phyloP scores from a whole-genome alignment of 2,888 invertebrate genomes.

The Steinernema carpocapsae region DNA sequence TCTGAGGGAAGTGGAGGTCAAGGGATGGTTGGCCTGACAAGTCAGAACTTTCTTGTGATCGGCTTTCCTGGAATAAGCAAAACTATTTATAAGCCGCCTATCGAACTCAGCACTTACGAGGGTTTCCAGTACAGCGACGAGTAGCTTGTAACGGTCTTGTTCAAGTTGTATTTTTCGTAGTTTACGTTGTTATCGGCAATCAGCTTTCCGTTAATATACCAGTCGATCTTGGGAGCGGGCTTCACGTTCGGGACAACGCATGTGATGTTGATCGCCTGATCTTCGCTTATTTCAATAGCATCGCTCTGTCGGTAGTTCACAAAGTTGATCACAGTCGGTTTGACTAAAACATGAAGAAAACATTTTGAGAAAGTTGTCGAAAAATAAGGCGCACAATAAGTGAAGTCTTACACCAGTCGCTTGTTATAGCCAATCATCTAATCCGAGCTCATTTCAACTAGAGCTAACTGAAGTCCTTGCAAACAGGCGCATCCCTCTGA shows the following conservation, averaged over 20 bases:
- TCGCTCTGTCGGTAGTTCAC: slow-evolving; percentile 57
- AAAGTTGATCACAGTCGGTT: slow-evolving; percentile 57
- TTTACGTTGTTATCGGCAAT: slow-evolving; percentile 52
- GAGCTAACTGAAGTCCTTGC: no score
- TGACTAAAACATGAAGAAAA: slow-evolving; percentile 59
- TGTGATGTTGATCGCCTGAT: slow-evolving; percentile 61
- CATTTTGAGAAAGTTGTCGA: neutral
- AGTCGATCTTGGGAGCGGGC: slow-evolving; percentile 54
- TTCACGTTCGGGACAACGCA: slow-evolving; percentile 62
- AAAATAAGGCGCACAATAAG: neutral
- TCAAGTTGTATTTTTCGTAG: slow-evolving; percentile 52
- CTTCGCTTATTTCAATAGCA: slow-evolving; percentile 62
- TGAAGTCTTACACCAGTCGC: no score
- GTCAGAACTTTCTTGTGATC: slow-evolving; percentile 64
- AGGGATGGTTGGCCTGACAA: slow-evolving; percentile 61
- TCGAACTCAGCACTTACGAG: slow-evolving; percentile 38
- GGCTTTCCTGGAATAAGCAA: slow-evolving; percentile 43
- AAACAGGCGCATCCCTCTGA: no score
- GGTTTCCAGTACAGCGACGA: slow-evolving; percentile 52
- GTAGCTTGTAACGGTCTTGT: slow-evolving; percentile 56
- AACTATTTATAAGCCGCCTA: neutral
- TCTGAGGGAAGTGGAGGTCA: slow-evolving; percentile 51
- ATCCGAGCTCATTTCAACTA: no score
- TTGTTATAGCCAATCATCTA: no score
- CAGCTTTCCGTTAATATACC: slow-evolving; percentile 63